Evolutionary conservation across 2,797 vertebrate species (phyloP).

Genomic region (Typhlichthys subterraneus): DNA sequence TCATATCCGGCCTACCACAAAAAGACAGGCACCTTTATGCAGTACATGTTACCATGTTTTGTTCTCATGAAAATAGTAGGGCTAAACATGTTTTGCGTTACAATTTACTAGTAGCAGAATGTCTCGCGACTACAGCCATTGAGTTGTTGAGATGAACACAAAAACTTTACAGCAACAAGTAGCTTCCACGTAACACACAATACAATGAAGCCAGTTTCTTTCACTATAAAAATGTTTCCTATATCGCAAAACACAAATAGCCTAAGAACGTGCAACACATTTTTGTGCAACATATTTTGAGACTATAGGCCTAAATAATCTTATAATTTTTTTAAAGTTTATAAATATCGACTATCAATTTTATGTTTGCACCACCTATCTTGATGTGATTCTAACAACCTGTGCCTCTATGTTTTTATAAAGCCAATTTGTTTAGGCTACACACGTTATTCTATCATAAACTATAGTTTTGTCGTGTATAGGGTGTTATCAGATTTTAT

Average conservation of each 20-base stretch:
- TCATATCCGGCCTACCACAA: not conserved
- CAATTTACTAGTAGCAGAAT: not conserved
- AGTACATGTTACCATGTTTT: not conserved
- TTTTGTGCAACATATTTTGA: no score
- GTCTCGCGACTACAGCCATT: not conserved
- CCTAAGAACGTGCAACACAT: no score
- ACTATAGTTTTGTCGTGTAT: not conserved
- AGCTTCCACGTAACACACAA: not conserved
- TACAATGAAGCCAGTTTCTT: not conserved
- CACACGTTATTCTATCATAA: not conserved
- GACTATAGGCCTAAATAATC: no score
- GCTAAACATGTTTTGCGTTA: not conserved
- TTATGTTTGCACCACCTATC: slow-evolving; percentile 33
- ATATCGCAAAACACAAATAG: no score
- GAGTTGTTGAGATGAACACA: not conserved
- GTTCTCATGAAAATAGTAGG: not conserved
- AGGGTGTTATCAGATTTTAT: slow-evolving; percentile 18
- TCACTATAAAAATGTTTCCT: no score
- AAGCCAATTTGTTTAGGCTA: slow-evolving; percentile 24
- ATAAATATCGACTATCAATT: not conserved
- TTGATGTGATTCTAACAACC: slow-evolving; percentile 18
- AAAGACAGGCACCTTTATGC: not conserved
- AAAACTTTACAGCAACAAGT: slow-evolving; percentile 57
- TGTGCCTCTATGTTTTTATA: slow-evolving; percentile 14
- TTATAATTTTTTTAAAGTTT: no score